These are phyloP conservation scores for Bursaphelenchus okinawaensis DNA, from an alignment of 2,888 invertebrate genomes.

Conservation along the genomic window DNA sequence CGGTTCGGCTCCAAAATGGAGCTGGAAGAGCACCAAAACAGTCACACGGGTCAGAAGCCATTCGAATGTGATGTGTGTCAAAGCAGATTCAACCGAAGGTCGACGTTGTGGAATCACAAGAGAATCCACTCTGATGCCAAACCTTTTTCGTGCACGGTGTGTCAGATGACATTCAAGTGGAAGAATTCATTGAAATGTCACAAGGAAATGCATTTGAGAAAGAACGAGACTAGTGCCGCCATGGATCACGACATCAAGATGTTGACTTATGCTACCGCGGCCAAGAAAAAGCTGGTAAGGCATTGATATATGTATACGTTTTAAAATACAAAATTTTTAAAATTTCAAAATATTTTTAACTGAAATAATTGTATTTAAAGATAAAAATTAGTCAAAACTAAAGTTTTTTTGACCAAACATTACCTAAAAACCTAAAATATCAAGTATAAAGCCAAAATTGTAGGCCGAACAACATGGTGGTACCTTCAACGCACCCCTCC, in stretches of 20 bases:
- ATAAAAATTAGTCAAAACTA: too few relatives aligned
- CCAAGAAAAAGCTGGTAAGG: constrained; percentile 46
- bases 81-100: constrained; percentile 56
- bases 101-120: constrained; percentile 58
- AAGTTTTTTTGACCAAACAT: too few relatives aligned
- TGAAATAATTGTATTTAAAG: too few relatives aligned
- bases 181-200: constrained; percentile 55
- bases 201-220: constrained; percentile 56
- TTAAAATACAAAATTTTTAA: background rate
- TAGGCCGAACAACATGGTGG: background rate
- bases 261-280: constrained; percentile 55
- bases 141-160: constrained; percentile 53
- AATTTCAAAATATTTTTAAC: background rate
- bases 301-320: background rate
- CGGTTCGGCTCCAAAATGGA: constrained; percentile 56
- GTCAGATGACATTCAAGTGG: constrained; percentile 58
- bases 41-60: constrained; percentile 55
- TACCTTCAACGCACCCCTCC: background rate
- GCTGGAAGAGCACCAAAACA: constrained; percentile 57
- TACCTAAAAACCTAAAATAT: too few relatives aligned
- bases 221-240: constrained; percentile 48
- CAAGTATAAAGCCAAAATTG: too few relatives aligned
- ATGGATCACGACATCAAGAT: constrained; percentile 47
- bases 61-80: constrained; percentile 57
- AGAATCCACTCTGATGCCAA: constrained; percentile 55